Base-by-base conservation (phyloP, 2,113 vertebrate species). In the Rhinolophus sinicus region DNA sequence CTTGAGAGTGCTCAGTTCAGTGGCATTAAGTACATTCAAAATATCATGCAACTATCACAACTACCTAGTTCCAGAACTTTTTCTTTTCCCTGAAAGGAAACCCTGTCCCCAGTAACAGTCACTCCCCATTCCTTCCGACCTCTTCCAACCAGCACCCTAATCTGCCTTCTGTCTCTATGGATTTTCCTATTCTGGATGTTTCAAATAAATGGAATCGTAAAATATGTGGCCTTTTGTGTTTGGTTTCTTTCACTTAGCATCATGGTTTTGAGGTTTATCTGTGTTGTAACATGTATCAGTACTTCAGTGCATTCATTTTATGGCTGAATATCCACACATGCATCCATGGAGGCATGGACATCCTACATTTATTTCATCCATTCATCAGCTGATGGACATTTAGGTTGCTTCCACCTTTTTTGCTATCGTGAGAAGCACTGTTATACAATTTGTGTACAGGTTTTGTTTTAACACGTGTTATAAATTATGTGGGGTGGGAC, bases 271-370 rank as follows among this genome's bases (percentile, higher is more conserved):
- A 26, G 62, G n/a, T 40, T 56, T 0, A 30, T 64, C 58, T 11
- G 0, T 1, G 10, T 10, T 8, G 69, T 9, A 11, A 19, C 19
- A 6, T 5, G 0, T 15, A n/a, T 54, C 21, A 9, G 22, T 24
- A 30, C 24, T 33, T 24, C 16, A 6, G 47, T 50, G 47, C 47
- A 50, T 78, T 47, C 60, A 10, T 69, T 38, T 50, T 26, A 62
- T 33, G 30, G 52, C 2, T 62, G 33, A 87, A 35, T 44, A 24
- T 38, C 64, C 73, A 13, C 38, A 44, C 40, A 44, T 5, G 40
- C 40, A 7, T 44, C 40, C 40, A 44, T 7, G 40, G 40, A 44
- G 33, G 13, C 77, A 33, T 33, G 73, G 26, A 80, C 26, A 38
- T 3, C 13, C 40, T 80, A 33, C 19, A 13, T 62, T 78, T 87